A percentile compares a stretch with the other conserved stretches of the same genome.
These are phyloP conservation scores for Prosopocoilus inquinatus DNA, from an alignment of 2,888 invertebrate species.

Conservation along the genomic window DNA sequence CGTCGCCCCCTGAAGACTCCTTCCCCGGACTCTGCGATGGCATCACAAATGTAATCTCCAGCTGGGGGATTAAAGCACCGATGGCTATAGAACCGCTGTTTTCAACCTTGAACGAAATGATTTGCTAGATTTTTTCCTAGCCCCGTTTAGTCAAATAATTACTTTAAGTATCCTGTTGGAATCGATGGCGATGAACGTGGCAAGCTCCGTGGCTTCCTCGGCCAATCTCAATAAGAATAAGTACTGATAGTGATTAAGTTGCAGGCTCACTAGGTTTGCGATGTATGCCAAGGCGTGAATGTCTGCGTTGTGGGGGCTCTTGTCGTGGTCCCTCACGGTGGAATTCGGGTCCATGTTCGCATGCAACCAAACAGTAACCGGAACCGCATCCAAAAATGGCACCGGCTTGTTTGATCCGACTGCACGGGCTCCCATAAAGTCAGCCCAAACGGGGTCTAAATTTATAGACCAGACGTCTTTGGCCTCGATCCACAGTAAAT, in stretches of 20 bases:
- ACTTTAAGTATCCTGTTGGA: conserved; percentile 68
- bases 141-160: conserved; percentile 22
- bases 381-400: conserved; percentile 82
- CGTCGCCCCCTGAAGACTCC: conserved; percentile 80
- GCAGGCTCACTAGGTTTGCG: conserved; percentile 80
- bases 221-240: conserved; percentile 82
- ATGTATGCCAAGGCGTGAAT: conserved; percentile 81
- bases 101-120: conserved; percentile 43
- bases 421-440: conserved; percentile 82
- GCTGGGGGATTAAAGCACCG: conserved; percentile 79
- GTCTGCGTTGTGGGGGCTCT: conserved; percentile 55
- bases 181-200: conserved; percentile 76
- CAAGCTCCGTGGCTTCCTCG: conserved; percentile 77
- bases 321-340: conserved; percentile 34
- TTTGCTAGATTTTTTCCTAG: neutral
- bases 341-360: conserved; percentile 50
- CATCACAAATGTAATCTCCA: conserved; percentile 85
- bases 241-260: conserved; percentile 92
- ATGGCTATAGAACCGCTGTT: conserved; percentile 60
- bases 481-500: conserved; percentile 75
- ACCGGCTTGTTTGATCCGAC: conserved; percentile 71
- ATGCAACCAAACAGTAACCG: conserved; percentile 81
- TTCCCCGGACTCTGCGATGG: conserved; percentile 81
- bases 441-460: conserved; percentile 90
- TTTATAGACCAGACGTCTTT: conserved; percentile 85